A percentile compares a stretch with the other conserved stretches of the same genome.
Conservation (phyloP, 2,797 vertebrate species). For the Crocodylus rhombifer region DNA sequence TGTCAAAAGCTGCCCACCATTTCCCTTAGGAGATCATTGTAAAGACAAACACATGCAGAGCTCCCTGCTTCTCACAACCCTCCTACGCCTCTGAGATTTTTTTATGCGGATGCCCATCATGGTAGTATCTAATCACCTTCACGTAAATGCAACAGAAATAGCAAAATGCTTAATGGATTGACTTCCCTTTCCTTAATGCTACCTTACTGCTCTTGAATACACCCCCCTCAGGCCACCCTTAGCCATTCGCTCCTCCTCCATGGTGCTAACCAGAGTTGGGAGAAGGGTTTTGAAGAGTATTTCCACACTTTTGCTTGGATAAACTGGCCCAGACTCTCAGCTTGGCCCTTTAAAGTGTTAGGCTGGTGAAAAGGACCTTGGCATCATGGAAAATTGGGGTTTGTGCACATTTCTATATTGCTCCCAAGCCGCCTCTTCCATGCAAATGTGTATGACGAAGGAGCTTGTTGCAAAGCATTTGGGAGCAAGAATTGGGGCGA, state of each 20-base stretch:
- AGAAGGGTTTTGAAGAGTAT: background rate
- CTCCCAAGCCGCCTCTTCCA: background rate
- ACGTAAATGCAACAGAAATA: background rate
- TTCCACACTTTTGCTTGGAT: background rate
- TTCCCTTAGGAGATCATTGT: background rate
- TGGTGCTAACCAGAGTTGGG: background rate
- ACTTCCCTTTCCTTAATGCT: background rate
- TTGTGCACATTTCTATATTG: background rate
- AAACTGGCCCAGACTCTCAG: background rate
- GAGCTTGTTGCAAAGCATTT: too few relatives aligned
- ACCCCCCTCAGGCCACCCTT: background rate
- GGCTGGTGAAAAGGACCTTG: background rate
- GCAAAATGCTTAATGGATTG: fast-evolving
- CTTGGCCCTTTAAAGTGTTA: background rate
- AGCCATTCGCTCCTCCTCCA: background rate
- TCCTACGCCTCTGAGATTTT: fast-evolving
- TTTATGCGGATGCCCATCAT: background rate
- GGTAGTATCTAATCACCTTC: background rate
- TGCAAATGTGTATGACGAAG: too few relatives aligned
- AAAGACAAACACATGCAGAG: background rate
- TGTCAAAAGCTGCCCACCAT: background rate
- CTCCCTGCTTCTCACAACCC: background rate
- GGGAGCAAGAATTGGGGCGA: too few relatives aligned
- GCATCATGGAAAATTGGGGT: background rate
- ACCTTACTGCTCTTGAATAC: background rate